phyloP scores from a whole-genome alignment of 2,888 invertebrate species.

The Prosapia bicincta region DNA sequence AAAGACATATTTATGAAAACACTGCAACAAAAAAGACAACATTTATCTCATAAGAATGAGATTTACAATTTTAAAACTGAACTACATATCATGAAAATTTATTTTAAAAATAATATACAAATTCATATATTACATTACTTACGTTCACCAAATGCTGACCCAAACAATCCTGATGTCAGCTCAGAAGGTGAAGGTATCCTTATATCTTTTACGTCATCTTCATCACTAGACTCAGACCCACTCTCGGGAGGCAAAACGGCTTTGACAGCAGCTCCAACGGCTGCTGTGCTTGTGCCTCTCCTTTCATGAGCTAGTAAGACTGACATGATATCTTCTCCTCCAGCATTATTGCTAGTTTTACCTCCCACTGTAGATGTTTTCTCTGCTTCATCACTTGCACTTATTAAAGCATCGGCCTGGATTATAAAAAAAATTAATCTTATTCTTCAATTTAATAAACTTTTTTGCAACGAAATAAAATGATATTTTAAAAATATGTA shows the following conservation, averaged over 20 bases:
- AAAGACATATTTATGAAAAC: too few relatives aligned
- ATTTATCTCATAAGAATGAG: too few relatives aligned
- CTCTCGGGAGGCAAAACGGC: conserved; percentile 50
- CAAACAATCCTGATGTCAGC: background rate
- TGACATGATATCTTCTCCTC: conserved; percentile 82
- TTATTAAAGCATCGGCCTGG: conserved; percentile 36
- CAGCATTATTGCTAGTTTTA: conserved; percentile 29
- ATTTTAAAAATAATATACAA: too few relatives aligned
- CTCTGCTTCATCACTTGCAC: conserved; percentile 51
- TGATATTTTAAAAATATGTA: too few relatives aligned
- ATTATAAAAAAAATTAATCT: too few relatives aligned
- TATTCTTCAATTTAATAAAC: too few relatives aligned
- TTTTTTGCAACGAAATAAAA: too few relatives aligned
- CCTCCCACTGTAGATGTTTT: conserved; percentile 50
- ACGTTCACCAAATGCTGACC: background rate
- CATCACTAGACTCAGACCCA: conserved; percentile 72
- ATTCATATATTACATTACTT: background rate
- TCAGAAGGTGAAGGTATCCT: conserved; percentile 31
- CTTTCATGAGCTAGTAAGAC: conserved; percentile 87
- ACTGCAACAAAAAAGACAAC: too few relatives aligned
- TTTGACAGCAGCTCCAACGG: conserved; percentile 52
- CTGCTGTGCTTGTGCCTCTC: conserved; percentile 56
- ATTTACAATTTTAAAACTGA: too few relatives aligned
- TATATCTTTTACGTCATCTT: conserved; percentile 46
- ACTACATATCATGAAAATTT: too few relatives aligned